These are phyloP conservation scores for Drosophila bocki DNA, from an alignment of 1,140 invertebrate species.

Conservation along the genomic window DNA sequence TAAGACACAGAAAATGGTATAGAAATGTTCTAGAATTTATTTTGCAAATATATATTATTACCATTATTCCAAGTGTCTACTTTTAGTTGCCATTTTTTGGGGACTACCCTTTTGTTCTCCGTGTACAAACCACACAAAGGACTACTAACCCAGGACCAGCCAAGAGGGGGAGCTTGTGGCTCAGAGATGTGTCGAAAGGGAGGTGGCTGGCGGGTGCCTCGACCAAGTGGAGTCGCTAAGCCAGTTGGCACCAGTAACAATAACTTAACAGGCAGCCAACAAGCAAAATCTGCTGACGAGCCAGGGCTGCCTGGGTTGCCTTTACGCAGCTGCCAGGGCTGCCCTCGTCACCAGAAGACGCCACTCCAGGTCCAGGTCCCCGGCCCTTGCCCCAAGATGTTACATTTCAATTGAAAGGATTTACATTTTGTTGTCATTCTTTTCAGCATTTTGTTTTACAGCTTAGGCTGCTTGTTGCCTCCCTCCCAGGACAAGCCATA, in stretches of 20 bases:
- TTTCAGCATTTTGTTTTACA: conserved; percentile 79
- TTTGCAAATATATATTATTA: neutral
- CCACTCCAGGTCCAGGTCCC: conserved; percentile 2
- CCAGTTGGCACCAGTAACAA: conserved; percentile 82
- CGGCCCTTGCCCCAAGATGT: conserved; percentile 37
- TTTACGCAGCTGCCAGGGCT: neutral
- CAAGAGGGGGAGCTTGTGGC: conserved; percentile 6
- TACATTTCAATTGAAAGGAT: conserved; percentile 82
- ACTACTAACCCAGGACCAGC: conserved; percentile 38
- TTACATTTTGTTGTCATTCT: conserved; percentile 80
- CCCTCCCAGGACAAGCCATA: conserved; percentile 61
- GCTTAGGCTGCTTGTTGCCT: conserved; percentile 52
- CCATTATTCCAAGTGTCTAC: no score
- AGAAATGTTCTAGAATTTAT: neutral
- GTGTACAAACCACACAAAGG: conserved; percentile 37
- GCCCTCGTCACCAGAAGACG: conserved; percentile 12
- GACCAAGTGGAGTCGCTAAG: conserved; percentile 74
- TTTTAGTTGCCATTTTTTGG: neutral
- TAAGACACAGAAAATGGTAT: neutral
- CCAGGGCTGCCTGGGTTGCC: conserved; percentile 26
- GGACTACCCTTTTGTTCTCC: neutral
- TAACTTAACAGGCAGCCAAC: conserved; percentile 79
- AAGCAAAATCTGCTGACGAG: conserved; percentile 78
- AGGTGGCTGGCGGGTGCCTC: neutral
- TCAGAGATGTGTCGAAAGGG: conserved; percentile 1